Conservation (phyloP, 1,140 invertebrate species). For the Pachypeltis micranthus region DNA sequence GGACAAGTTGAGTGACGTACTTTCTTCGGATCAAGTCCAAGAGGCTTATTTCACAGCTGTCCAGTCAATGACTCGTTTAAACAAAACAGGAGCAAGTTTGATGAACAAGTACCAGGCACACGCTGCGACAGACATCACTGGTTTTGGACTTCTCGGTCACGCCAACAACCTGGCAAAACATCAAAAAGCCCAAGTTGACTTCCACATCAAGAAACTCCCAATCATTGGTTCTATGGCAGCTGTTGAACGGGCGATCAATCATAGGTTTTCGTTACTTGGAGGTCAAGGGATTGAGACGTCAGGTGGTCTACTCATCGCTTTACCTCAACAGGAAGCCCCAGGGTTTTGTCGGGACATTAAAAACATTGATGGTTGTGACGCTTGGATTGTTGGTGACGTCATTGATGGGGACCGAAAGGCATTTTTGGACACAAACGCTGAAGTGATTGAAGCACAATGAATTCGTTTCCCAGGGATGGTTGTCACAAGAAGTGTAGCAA, state of each 20-base stretch:
- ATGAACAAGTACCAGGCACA: slow-evolving; percentile 98
- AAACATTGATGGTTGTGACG: slow-evolving; percentile 91
- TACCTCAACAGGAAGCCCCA: slow-evolving; percentile 85
- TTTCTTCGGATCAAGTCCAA: slow-evolving; percentile 84
- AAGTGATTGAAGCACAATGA: slow-evolving; percentile 84
- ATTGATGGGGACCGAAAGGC: slow-evolving; percentile 93
- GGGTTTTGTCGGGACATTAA: slow-evolving; percentile 97
- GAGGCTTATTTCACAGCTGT: slow-evolving; percentile 92
- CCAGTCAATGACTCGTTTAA: slow-evolving; percentile 92
- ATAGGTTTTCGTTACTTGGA: slow-evolving; percentile 4
- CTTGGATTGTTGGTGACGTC: slow-evolving; percentile 97
- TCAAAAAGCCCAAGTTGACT: slow-evolving; percentile 93
- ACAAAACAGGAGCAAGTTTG: slow-evolving; percentile 73
- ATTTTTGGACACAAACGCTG: slow-evolving; percentile 90
- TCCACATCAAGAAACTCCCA: slow-evolving; percentile 93
- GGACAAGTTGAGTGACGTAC: slow-evolving; percentile 89
- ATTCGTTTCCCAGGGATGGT: too few relatives aligned
- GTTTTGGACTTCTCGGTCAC: slow-evolving; percentile 90
- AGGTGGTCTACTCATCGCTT: slow-evolving; percentile 79
- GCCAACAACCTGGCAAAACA: slow-evolving; percentile 90
- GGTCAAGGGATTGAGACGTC: slow-evolving; percentile 14
- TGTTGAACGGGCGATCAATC: slow-evolving; percentile 41
- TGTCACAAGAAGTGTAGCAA: too few relatives aligned
- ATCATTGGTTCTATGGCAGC: slow-evolving; percentile 96
- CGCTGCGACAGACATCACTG: slow-evolving; percentile 92